A percentile compares a stretch with the other conserved stretches of the same genome.
Conservation (phyloP, 2,113 vertebrate genomes). For the Platichthys flesus region DNA sequence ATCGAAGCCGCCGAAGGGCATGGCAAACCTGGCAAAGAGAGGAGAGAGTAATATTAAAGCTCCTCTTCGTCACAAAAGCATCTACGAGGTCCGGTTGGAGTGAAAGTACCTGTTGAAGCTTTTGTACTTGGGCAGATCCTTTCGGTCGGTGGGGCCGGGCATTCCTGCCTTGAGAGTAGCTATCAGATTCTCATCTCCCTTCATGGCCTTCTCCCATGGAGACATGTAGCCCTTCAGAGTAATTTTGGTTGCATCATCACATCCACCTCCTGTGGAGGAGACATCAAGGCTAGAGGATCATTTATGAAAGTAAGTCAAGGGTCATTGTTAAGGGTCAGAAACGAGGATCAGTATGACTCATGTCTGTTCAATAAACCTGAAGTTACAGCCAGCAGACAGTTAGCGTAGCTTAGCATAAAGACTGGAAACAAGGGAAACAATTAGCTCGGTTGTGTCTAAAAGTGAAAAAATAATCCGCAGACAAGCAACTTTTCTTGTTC, state of each 20-base stretch:
- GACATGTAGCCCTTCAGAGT: slow-evolving; percentile 90
- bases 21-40: slow-evolving; percentile 84
- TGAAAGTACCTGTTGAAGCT: slow-evolving; percentile 93
- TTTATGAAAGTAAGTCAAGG: too few species aligned
- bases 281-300: not conserved
- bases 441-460: not conserved
- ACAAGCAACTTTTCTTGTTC: too few species aligned
- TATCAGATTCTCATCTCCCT: slow-evolving; percentile 88
- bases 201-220: slow-evolving; percentile 97
- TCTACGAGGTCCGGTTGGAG: not conserved
- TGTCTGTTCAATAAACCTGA: too few species aligned
- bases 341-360: too few species aligned
- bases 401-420: too few species aligned
- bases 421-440: not conserved
- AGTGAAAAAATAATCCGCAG: not conserved
- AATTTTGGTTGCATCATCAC: slow-evolving; percentile 72
- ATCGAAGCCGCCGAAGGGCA: slow-evolving; percentile 94
- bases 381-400: too few species aligned
- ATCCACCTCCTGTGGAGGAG: slow-evolving; percentile 51
- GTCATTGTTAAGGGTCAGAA: too few species aligned
- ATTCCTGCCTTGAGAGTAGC: slow-evolving; percentile 86
- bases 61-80: not conserved
- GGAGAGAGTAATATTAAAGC: slow-evolving; percentile 28
- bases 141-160: slow-evolving; percentile 80
- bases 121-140: slow-evolving; percentile 88